These are phyloP conservation scores for Drosophila paranaensis DNA, from an alignment of 2,888 invertebrate genomes.

Conservation along the genomic window DNA sequence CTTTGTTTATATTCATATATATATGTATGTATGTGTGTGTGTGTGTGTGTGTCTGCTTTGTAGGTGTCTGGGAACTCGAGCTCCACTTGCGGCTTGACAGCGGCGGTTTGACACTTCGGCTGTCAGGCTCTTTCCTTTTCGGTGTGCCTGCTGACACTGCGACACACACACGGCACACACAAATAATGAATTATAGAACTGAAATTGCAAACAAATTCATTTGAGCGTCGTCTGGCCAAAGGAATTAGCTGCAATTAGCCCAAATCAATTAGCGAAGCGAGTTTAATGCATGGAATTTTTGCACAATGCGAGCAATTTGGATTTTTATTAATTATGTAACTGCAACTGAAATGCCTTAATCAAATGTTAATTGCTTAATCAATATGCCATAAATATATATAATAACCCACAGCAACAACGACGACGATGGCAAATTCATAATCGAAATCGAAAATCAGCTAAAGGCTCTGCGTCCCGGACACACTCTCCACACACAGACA, in stretches of 20 bases:
- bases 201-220: slow-evolving; percentile 17
- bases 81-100: slow-evolving; percentile 56
- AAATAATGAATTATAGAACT: slow-evolving; percentile 63
- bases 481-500: slow-evolving; percentile 36
- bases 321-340: slow-evolving; percentile 52
- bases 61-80: slow-evolving; percentile 46
- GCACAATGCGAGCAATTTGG: slow-evolving; percentile 64
- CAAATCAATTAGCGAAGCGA: slow-evolving; percentile 47
- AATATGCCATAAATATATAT: slow-evolving; percentile 75
- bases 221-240: slow-evolving; percentile 10
- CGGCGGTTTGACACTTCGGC: slow-evolving; percentile 72
- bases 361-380: slow-evolving; percentile 79
- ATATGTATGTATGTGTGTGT: slow-evolving; percentile 2
- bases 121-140: slow-evolving; percentile 64
- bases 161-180: slow-evolving; percentile 72
- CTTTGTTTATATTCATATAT: slow-evolving; percentile 63
- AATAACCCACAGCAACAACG: slow-evolving; percentile 29
- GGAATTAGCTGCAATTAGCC: slow-evolving; percentile 58
- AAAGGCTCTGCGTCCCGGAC: slow-evolving; percentile 50
- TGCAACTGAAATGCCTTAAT: slow-evolving; percentile 69
- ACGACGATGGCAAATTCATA: no score
- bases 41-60: slow-evolving; percentile 18
- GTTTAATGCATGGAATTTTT: slow-evolving; percentile 66
- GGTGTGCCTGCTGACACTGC: slow-evolving; percentile 63
- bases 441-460: slow-evolving; percentile 32